phyloP scores from a whole-genome alignment of 2,888 invertebrate genomes.

The Malthinus seriepunctatus region DNA sequence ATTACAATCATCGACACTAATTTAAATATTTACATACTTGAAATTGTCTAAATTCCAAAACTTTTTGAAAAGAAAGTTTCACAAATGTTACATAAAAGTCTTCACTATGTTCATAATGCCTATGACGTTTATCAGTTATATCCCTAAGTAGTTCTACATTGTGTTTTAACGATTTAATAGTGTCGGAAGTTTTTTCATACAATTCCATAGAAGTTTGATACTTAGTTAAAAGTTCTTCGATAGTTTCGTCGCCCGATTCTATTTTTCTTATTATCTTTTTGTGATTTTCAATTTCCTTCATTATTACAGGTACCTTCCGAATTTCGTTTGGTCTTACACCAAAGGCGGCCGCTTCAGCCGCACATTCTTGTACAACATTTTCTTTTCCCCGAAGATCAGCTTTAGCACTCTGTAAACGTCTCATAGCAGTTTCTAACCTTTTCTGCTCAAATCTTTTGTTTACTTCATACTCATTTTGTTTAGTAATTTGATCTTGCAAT shows the following conservation, averaged over 20 bases:
- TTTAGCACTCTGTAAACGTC: slow-evolving; percentile 38
- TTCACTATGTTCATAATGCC: slow-evolving; percentile 50
- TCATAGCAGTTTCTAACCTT: slow-evolving; percentile 38
- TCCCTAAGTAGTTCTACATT: slow-evolving; percentile 39
- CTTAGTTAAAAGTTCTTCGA: slow-evolving; percentile 41
- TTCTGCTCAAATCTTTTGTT: slow-evolving; percentile 42
- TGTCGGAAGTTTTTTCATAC: slow-evolving; percentile 29
- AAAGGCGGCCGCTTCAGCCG: slow-evolving; percentile 54
- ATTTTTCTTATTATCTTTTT: slow-evolving; percentile 54
- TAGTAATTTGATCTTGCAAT: slow-evolving; percentile 55
- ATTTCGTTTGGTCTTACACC: slow-evolving; percentile 58
- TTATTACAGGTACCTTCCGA: slow-evolving; percentile 43
- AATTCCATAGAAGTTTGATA: slow-evolving; percentile 40
- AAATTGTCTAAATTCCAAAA: slow-evolving; percentile 62
- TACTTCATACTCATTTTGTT: slow-evolving; percentile 48
- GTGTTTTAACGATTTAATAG: slow-evolving; percentile 41
- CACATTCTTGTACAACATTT: slow-evolving; percentile 51
- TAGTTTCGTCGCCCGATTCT: slow-evolving; percentile 48
- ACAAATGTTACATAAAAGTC: slow-evolving; percentile 51
- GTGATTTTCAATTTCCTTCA: slow-evolving; percentile 54
- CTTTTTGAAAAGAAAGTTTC: slow-evolving; percentile 58
- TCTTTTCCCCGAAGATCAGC: slow-evolving; percentile 55
- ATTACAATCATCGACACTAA: neutral
- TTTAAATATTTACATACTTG: slow-evolving; percentile 52
- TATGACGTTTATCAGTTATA: slow-evolving; percentile 46